Base-by-base conservation (phyloP, 2,113 vertebrate species). In the Chauna torquata region DNA sequence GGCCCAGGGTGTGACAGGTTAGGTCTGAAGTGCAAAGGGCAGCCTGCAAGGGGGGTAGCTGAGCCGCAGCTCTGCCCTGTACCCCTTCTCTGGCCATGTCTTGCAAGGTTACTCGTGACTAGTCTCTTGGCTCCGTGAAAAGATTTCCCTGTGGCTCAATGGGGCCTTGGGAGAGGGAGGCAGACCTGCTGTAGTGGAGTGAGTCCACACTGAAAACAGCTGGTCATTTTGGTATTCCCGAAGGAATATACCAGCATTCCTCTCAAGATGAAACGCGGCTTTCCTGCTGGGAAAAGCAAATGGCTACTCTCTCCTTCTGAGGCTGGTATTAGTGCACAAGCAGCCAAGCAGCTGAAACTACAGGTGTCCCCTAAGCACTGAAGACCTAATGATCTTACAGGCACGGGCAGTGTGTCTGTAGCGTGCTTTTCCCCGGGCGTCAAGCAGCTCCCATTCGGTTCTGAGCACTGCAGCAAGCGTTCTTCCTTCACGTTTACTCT, bases 401-500 rank as follows among this genome's bases (percentile, higher is more conserved):
- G 88, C 88, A 27, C 0, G 45, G 91, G 83, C 96, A 74, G 70
- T 0, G 1, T 34, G 94, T 50, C 82, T 45, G 0, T 24, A 72
- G 16, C 0, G 3, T n/a, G 81, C 62, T 54, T 42, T 38, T 71
- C 54, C 85, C 70, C 4, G 0, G 77, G 77, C 52, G 16, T 54
- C 47, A 7, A 30, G 18, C 76, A 42, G 38, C 49, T 34, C 77
- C 28, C 49, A n/a, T 32, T 13, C 16, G 24, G 36, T 47, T 59
- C 92, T 11, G 55, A 88, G 88, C 83, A 5, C 92, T 49, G 94
- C 94, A 95, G 92, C 50, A 12, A 68, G 84, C 95, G 3, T 80
- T 90, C 89, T 95, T 95, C 78, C 86, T 91, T 50, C 86, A 66
- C 82, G 0, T 85, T 64, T 65, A 1, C 85, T 95, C 91, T 38